phyloP scores from a whole-genome alignment of 92 coral and sea anemone genomes.

The Phenganax subtilis region DNA sequence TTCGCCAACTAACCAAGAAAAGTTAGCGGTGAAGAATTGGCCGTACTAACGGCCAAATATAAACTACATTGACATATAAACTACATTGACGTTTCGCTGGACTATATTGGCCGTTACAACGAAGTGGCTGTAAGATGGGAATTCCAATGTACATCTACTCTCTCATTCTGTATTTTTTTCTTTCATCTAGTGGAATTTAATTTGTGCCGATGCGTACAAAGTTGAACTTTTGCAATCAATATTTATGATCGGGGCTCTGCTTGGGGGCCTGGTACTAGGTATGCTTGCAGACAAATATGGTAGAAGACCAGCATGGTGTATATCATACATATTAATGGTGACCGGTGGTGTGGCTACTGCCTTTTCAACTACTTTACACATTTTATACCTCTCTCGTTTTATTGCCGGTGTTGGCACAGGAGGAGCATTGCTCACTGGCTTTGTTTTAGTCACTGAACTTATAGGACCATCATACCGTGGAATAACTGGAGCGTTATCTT shows the following conservation, averaged over 20 bases:
- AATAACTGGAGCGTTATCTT: slow-evolving; percentile 81
- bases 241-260: slow-evolving; percentile 79
- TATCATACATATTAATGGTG: slow-evolving; percentile 71
- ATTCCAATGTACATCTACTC: too few relatives aligned
- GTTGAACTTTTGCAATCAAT: slow-evolving; percentile 80
- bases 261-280: slow-evolving; percentile 81
- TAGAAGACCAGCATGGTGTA: slow-evolving; percentile 82
- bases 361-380: slow-evolving; percentile 71
- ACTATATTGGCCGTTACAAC: too few relatives aligned
- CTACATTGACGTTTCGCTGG: too few relatives aligned
- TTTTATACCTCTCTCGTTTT: slow-evolving; percentile 63
- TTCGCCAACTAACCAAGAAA: too few relatives aligned
- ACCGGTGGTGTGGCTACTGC: slow-evolving; percentile 84
- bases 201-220: slow-evolving; percentile 85
- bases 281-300: slow-evolving; percentile 85
- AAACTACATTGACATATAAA: too few relatives aligned
- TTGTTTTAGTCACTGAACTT: slow-evolving; percentile 89
- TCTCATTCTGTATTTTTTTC: slow-evolving; percentile 1
- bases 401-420: slow-evolving; percentile 86
- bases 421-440: slow-evolving; percentile 83
- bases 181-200: slow-evolving; percentile 77
- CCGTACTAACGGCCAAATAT: too few relatives aligned
- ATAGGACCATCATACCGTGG: slow-evolving; percentile 96
- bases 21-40: too few relatives aligned
- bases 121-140: too few relatives aligned